Conservation (phyloP, 2,888 invertebrate genomes). For the Fragum fragum region DNA sequence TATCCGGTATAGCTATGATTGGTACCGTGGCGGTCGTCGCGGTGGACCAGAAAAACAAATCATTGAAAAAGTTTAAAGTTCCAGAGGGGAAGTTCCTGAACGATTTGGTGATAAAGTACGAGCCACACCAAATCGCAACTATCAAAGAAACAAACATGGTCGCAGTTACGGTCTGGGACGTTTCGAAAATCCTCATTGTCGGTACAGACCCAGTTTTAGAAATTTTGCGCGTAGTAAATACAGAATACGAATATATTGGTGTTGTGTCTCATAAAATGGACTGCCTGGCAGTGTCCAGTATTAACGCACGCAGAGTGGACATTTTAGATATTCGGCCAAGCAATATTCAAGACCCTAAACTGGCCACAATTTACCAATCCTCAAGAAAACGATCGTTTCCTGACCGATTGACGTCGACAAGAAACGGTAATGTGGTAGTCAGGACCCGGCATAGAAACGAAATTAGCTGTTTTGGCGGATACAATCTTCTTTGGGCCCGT, state of each 20-base stretch:
- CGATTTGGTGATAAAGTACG: slow-evolving; percentile 42
- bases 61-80: slow-evolving; percentile 64
- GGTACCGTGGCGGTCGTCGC: slow-evolving; percentile 55
- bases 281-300: slow-evolving; percentile 53
- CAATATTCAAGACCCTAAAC: slow-evolving; percentile 1
- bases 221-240: slow-evolving; percentile 42
- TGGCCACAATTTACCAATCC: slow-evolving; percentile 56
- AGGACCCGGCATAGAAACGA: slow-evolving; percentile 54
- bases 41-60: slow-evolving; percentile 60
- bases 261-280: slow-evolving; percentile 48
- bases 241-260: slow-evolving; percentile 58
- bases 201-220: slow-evolving; percentile 53
- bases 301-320: slow-evolving; percentile 49
- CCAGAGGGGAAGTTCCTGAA: slow-evolving; percentile 60
- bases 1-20: slow-evolving; percentile 57
- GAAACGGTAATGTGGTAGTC: slow-evolving; percentile 47
- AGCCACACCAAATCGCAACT: slow-evolving; percentile 61
- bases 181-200: slow-evolving; percentile 46
- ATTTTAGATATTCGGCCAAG: slow-evolving; percentile 33
- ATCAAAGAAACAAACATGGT: slow-evolving; percentile 52
- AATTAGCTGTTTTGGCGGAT: slow-evolving; percentile 44
- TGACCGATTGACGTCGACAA: slow-evolving; percentile 51
- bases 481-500: slow-evolving; percentile 55
- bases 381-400: slow-evolving; percentile 56
- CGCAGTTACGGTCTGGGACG: slow-evolving; percentile 63